A percentile compares a stretch with the other conserved stretches of the same genome.
These are phyloP conservation scores for Anniella stebbinsi DNA, from an alignment of 2,797 vertebrate species.

Conservation along the genomic window DNA sequence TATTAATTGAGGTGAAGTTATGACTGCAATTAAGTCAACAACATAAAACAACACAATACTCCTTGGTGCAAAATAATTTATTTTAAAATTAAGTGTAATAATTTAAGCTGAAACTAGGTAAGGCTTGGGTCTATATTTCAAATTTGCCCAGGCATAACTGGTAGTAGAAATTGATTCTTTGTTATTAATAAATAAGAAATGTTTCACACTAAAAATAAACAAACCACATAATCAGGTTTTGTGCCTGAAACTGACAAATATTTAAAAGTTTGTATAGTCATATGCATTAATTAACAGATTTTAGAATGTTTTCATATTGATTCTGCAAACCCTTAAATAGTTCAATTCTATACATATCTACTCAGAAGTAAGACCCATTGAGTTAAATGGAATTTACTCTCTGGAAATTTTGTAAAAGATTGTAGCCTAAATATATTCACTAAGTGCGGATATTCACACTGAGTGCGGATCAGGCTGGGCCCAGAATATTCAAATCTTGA, in stretches of 20 bases:
- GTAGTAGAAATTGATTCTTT: neutral
- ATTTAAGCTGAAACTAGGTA: conserved; percentile 19
- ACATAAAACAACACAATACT: neutral
- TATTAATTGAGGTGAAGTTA: neutral
- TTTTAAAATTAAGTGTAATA: neutral
- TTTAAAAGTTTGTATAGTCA: conserved; percentile 6
- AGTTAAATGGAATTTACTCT: too few relatives aligned
- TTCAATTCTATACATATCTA: conserved; percentile 13
- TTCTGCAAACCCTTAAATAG: conserved; percentile 69
- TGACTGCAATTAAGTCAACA: conserved; percentile 12
- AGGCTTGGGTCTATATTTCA: neutral
- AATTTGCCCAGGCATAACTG: conserved; percentile 36
- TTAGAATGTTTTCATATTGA: conserved; percentile 57
- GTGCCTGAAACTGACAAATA: neutral
- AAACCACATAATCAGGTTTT: neutral
- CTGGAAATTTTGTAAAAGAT: too few relatives aligned
- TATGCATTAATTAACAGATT: conserved; percentile 32
- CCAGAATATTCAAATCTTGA: neutral
- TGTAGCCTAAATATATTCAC: neutral
- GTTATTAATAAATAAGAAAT: neutral
- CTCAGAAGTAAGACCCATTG: too few relatives aligned
- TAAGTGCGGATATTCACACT: conserved; percentile 15
- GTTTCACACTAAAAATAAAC: neutral
- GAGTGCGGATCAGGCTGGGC: conserved; percentile 34
- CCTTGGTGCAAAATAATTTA: neutral